Base-by-base conservation (phyloP, 2,888 invertebrate genomes). In the Azorinus chamasolen region DNA sequence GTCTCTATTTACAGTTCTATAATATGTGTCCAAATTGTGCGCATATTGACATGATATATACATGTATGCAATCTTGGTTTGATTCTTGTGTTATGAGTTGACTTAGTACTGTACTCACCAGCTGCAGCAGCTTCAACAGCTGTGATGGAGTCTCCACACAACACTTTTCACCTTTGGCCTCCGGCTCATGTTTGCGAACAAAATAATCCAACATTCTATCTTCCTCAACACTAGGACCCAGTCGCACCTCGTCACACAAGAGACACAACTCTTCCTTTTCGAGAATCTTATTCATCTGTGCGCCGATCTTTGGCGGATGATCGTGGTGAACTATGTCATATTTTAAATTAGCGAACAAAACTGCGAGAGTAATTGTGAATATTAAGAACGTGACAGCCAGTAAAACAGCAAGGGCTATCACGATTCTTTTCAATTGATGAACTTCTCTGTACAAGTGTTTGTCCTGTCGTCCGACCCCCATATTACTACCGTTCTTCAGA, bases 221-320 rank as follows among this genome's bases (percentile, higher is more conserved):
- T 73, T 90, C 90, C 55, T 90, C 85, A 0, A 76, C 83, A 61
- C 89, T 89, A 3, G 90, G 90, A 8, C 90, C 90, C 8, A 89
- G 81, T 32, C 86, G 46, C 12, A 90, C 83, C 50, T 85, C 85
- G 50, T 82, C 78, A 76, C 90, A 90, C 5, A 85, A 77, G 48
- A 90, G 75, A 77, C 90, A 90, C 46, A 90, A 72, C 74, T 88
- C 87, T 68, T 89, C 88, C 6, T 84, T 75, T 69, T 90, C 86
- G 39, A 89, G 76, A 65, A 89, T 86, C 54, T 85, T 86, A 48
- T 86, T 81, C 53, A 89, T 85, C 73, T 88, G 87, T 74, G 87
- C 89, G 37, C 90, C 90, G 18, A 90, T 85, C 69, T 89, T 89
- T 8, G 90, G 90, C 50, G 87, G 87, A 70, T 90, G 90, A 18